These are phyloP conservation scores for Rhinogobio ventralis DNA, from an alignment of 2,797 vertebrate genomes.

Conservation along the genomic window DNA sequence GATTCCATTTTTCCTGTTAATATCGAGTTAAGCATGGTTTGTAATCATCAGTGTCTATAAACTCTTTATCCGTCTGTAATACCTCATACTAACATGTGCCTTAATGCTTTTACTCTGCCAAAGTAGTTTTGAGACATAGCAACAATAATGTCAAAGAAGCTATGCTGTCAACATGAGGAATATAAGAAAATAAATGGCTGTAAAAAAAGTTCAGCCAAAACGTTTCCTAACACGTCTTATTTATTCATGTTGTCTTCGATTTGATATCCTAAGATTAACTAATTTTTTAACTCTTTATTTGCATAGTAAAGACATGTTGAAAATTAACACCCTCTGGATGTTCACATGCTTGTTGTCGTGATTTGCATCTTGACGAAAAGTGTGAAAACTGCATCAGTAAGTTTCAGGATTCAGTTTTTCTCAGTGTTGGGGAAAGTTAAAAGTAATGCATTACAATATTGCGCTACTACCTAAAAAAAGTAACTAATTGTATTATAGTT, in stretches of 20 bases:
- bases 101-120: constrained; percentile 54
- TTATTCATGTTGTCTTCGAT: constrained; percentile 1
- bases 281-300: neutral
- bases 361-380: constrained; percentile 16
- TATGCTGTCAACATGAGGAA: constrained; percentile 46
- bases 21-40: constrained; percentile 64
- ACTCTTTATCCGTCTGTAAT: constrained; percentile 63
- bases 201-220: constrained; percentile 39
- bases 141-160: constrained; percentile 50
- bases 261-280: neutral
- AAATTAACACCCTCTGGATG: neutral
- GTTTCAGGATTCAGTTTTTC: neutral
- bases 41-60: constrained; percentile 59
- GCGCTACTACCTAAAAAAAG: neutral
- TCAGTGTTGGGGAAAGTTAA: neutral
- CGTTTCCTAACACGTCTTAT: constrained; percentile 42
- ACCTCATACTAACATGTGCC: constrained; percentile 64
- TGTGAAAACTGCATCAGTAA: constrained; percentile 5
- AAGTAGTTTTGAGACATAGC: constrained; percentile 58
- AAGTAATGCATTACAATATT: neutral
- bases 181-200: constrained; percentile 59
- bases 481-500: neutral
- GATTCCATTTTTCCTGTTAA: constrained; percentile 61
- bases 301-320: constrained; percentile 11
- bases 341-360: constrained; percentile 18